These are phyloP conservation scores for Temnopleurus reevesii DNA, from an alignment of 53 echinoderm and acorn worm species.

Conservation along the genomic window DNA sequence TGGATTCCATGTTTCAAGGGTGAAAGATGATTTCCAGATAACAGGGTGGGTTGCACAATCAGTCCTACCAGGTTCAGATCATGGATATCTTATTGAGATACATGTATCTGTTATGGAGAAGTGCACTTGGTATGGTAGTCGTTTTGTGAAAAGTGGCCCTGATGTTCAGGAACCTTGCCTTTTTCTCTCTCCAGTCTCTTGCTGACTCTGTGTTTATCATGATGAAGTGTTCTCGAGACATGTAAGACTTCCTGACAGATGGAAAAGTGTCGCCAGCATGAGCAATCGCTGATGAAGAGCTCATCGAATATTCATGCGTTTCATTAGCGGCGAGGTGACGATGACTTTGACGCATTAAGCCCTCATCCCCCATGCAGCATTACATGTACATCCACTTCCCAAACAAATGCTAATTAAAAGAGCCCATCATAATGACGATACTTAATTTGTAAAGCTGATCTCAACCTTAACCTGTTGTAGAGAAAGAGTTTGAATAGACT, in stretches of 20 bases:
- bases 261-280: constrained; percentile 7
- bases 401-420: neutral
- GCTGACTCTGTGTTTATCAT: neutral
- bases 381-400: neutral
- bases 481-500: too few species aligned
- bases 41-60: too few species aligned
- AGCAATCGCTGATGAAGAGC: neutral
- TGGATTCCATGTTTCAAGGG: neutral
- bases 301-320: constrained; percentile 21
- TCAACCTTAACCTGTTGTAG: neutral
- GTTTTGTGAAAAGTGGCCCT: too few species aligned
- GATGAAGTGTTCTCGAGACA: neutral
- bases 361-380: neutral
- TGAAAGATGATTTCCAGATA: neutral
- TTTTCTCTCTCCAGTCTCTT: too few species aligned
- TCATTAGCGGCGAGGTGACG: neutral
- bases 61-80: too few species aligned
- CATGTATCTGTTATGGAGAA: too few species aligned
- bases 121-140: too few species aligned
- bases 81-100: too few species aligned
- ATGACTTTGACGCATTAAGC: constrained; percentile 21
- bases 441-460: neutral
- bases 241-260: constrained; percentile 32
- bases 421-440: neutral
- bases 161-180: neutral